Evolutionary conservation across 2,797 vertebrate species (phyloP), one percentile per base, ranked within the genome.

Genomic region (Scolopax bukidnonensis): DNA sequence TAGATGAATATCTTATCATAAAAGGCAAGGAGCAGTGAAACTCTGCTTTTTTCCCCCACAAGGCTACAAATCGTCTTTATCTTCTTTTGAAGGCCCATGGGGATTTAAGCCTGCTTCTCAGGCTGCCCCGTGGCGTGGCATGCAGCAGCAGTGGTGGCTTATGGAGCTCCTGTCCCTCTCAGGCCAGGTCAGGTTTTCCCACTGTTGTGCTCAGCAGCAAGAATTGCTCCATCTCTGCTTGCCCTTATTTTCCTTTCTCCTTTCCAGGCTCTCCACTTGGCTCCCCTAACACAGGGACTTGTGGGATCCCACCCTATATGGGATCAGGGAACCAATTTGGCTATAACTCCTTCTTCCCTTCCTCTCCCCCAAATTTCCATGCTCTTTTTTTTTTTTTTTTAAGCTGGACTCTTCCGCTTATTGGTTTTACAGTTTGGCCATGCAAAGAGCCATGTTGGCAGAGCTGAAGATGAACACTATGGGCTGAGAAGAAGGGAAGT

Each of bases 191-290:
- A 36, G 21, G 19, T 21, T 48, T 81, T 70, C 33, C 11, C 12
- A 50, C 36, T 47, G 53, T 11, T 60, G 48, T 69, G 32, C 50
- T 73, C 0, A 0, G 33, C 36, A 88, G 17, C 43, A n/a, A 59
- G 60, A 28, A 21, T 48, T 61, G 40, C 18, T 68, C 61, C 30
- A 15, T 67, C 84, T 68, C 68, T 74, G 12, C 63, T 28, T 56
- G 25, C 16, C 43, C 27, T 47, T 32, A 6, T 17, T 24, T 25
- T 11, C 48, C 36, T 6, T 47, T 69, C 40, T 67, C 12, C 17
- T 45, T 88, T 40, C 43, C 50, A 57, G 27, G 23, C 24, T 67
- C 23, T 21, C 59, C 8, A 6, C 17, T 60, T 0, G 0, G 20
- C 6, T 64, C 18, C 24, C 27, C 57, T 85, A 56, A 20, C 36